Conservation (phyloP, 2,888 invertebrate species). For the Pardosa pseudoannulata region DNA sequence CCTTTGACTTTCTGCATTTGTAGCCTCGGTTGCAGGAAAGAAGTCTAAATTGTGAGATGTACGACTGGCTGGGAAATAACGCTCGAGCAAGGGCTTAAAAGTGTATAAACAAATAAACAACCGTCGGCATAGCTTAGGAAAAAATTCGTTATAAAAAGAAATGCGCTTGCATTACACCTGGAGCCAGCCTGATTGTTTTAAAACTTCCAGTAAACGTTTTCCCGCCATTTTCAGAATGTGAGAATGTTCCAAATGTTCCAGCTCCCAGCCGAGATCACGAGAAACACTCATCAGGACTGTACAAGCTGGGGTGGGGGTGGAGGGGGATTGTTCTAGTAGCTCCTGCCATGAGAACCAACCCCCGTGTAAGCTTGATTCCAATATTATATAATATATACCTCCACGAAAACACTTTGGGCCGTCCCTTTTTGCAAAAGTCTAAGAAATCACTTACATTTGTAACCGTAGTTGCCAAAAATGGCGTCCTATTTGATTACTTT, state of each 20-base stretch:
- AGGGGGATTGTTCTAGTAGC: slow-evolving; percentile 6
- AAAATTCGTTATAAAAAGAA: slow-evolving; percentile 45
- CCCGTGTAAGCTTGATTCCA: slow-evolving; percentile 50
- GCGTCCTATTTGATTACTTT: slow-evolving; percentile 70
- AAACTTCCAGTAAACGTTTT: slow-evolving; percentile 44
- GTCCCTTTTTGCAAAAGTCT: slow-evolving; percentile 29
- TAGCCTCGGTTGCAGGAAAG: background rate
- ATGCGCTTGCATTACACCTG: slow-evolving; percentile 26
- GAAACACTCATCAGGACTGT: slow-evolving; percentile 62
- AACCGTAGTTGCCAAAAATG: slow-evolving; percentile 71
- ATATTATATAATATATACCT: slow-evolving; percentile 70
- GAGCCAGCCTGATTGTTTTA: slow-evolving; percentile 59
- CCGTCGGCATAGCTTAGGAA: background rate
- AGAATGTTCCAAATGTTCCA: slow-evolving; percentile 54
- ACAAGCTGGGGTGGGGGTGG: background rate
- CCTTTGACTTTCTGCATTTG: background rate
- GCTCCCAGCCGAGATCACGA: slow-evolving; percentile 62
- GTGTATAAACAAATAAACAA: background rate
- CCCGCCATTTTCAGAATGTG: slow-evolving; percentile 61
- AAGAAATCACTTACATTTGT: slow-evolving; percentile 63
- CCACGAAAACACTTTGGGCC: slow-evolving; percentile 34
- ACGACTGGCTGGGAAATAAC: background rate
- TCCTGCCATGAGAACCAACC: background rate
- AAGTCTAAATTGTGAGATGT: background rate
- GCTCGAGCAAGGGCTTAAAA: background rate